phyloP scores from a whole-genome alignment of 2,888 invertebrate genomes.

The Agriopis aurantiaria region DNA sequence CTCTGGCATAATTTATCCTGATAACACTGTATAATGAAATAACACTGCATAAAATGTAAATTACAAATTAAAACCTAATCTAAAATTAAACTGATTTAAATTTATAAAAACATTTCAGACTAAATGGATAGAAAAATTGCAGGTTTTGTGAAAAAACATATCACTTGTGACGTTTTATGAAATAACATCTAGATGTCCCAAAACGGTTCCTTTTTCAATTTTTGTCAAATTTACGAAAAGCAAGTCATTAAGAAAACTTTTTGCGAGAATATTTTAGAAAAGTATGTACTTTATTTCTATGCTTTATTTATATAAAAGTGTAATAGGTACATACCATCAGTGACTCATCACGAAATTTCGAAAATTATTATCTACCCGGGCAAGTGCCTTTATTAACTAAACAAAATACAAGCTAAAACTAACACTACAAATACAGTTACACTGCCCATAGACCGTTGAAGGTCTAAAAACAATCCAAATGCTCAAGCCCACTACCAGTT shows the following conservation, averaged over 20 bases:
- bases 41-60: constrained; percentile 62
- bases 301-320: too few species aligned
- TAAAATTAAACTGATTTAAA: constrained; percentile 74
- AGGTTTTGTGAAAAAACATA: constrained; percentile 50
- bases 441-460: too few species aligned
- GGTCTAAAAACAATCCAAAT: too few species aligned
- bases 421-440: too few species aligned
- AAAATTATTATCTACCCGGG: too few species aligned
- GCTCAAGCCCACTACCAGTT: too few species aligned
- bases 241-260: not conserved
- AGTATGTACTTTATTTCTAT: too few species aligned
- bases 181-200: constrained; percentile 44
- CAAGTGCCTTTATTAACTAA: too few species aligned
- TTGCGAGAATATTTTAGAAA: not conserved
- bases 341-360: too few species aligned
- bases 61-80: constrained; percentile 75
- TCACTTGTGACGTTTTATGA: constrained; percentile 46
- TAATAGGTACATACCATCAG: too few species aligned
- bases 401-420: too few species aligned
- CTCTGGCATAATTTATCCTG: constrained; percentile 79
- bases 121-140: constrained; percentile 71
- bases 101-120: constrained; percentile 79
- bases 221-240: not conserved
- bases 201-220: constrained; percentile 12
- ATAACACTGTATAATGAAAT: constrained; percentile 49